Base-by-base conservation (phyloP, 2,888 invertebrate species). In the Pachymerium ferrugineum region DNA sequence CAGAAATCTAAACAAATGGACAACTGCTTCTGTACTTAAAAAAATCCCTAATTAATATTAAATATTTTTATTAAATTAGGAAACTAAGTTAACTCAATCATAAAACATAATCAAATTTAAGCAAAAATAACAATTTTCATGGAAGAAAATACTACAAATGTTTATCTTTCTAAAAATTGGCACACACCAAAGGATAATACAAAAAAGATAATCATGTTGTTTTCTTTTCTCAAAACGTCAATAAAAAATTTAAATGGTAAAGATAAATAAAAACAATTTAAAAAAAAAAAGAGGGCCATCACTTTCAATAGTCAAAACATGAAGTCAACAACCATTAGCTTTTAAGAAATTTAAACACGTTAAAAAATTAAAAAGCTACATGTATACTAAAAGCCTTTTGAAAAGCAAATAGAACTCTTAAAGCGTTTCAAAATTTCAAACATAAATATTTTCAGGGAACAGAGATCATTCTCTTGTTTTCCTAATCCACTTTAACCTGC, bases 401-500 rank as follows among this genome's bases (percentile, higher is more conserved):
- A 19, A 22, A 16, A 54, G 47, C 19, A 54, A 54, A 54, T 22
- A 3, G 19, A 54, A 19, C 8, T 19, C 19, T 54, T 54, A 54
- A 54, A 54, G n/a, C 19, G 10, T 16, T 54, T 54, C 47, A 54
- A 54, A 16, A 10, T 54, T 54, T 19, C 47, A 19, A 2, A 38
- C 16, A 38, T 8, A 38, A 38, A 12, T 38, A 16, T 38, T 12
- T 16, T 22, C 14, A 10, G 10, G 4, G 10, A 54, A 19, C 16
- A 16, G 19, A 54, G 4, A 22, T n/a, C n/a, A 10, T 54, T 54
- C 47, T 19, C 22, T 54, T 54, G 47, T 54, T 54, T 54, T 19
- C 47, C 19, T 54, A 54, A 54, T 54, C 47, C 19, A 54, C 47
- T 54, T 54, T 54, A 54, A 54, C 47, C 47, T 54, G 47, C 47